phyloP scores from a whole-genome alignment of 1,140 invertebrate species.

The Bombus terrestris region DNA sequence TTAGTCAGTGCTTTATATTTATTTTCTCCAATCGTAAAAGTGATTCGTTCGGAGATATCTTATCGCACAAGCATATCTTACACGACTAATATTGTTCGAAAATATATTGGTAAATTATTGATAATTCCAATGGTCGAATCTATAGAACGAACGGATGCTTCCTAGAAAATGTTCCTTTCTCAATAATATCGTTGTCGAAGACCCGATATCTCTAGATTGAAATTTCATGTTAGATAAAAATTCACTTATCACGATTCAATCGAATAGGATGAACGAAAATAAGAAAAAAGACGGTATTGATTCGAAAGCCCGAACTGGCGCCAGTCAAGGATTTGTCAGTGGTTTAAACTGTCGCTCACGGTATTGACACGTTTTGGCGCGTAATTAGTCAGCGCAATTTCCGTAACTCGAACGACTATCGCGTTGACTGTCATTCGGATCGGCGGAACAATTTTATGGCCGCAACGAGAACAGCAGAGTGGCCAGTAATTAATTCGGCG shows the following conservation, averaged over 20 bases:
- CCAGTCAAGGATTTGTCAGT: neutral
- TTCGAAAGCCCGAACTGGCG: no score
- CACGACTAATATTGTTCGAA: neutral
- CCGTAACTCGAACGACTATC: slow-evolving; percentile 27
- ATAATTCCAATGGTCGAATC: neutral
- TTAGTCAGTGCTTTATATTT: neutral
- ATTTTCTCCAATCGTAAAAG: neutral
- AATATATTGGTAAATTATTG: neutral
- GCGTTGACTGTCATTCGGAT: slow-evolving; percentile 25
- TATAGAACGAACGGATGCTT: neutral
- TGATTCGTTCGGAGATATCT: neutral
- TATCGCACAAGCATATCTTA: neutral
- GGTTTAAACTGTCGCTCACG: neutral
- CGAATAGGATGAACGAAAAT: neutral
- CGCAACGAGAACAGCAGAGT: slow-evolving; percentile 1
- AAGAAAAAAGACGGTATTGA: neutral
- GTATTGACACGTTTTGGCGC: neutral
- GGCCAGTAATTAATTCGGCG: slow-evolving; percentile 55
- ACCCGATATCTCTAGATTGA: neutral
- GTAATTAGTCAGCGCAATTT: slow-evolving; percentile 46
- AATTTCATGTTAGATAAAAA: neutral
- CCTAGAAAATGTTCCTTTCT: neutral
- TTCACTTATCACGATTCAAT: neutral
- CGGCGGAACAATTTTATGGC: slow-evolving; percentile 25
- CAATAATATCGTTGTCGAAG: no score